A percentile compares a stretch with the other conserved stretches of the same genome.
These are phyloP conservation scores for Alcis repandata DNA, from an alignment of 2,888 invertebrate species.

Conservation along the genomic window DNA sequence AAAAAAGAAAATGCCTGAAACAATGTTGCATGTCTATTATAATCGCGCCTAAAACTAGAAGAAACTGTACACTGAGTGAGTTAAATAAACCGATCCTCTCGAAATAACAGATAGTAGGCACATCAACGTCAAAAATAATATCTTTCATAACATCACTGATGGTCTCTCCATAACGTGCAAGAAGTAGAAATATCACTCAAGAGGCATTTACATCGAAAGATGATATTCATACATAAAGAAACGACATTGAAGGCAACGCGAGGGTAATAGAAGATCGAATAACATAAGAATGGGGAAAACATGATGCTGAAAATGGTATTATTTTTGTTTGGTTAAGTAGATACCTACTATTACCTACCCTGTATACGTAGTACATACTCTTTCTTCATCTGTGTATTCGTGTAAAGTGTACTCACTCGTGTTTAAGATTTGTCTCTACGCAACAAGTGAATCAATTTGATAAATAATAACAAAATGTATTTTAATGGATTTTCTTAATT, in stretches of 20 bases:
- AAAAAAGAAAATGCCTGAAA: too few species aligned
- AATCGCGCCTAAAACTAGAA: too few species aligned
- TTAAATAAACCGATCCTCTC: background rate
- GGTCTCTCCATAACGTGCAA: constrained; percentile 26
- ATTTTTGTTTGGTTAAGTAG: constrained; percentile 30
- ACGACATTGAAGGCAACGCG: constrained; percentile 46
- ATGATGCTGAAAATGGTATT: constrained; percentile 34
- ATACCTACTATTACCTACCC: background rate
- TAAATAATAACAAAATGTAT: too few species aligned
- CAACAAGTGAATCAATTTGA: background rate
- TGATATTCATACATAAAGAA: constrained; percentile 56
- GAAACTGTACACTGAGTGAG: too few species aligned
- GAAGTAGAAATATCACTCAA: constrained; percentile 57
- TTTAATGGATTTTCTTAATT: too few species aligned
- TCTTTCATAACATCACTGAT: constrained; percentile 43
- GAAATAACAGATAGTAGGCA: background rate
- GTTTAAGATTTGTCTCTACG: background rate
- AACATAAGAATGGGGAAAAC: constrained; percentile 38
- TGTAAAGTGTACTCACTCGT: background rate
- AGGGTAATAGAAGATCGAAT: constrained; percentile 48
- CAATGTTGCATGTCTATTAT: too few species aligned
- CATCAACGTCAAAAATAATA: constrained; percentile 40
- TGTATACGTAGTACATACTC: background rate
- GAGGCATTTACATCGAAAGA: constrained; percentile 61
- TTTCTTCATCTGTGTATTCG: background rate